These are phyloP conservation scores for Lordiphosa andalusiaca DNA, from an alignment of 2,888 invertebrate genomes.

Conservation along the genomic window DNA sequence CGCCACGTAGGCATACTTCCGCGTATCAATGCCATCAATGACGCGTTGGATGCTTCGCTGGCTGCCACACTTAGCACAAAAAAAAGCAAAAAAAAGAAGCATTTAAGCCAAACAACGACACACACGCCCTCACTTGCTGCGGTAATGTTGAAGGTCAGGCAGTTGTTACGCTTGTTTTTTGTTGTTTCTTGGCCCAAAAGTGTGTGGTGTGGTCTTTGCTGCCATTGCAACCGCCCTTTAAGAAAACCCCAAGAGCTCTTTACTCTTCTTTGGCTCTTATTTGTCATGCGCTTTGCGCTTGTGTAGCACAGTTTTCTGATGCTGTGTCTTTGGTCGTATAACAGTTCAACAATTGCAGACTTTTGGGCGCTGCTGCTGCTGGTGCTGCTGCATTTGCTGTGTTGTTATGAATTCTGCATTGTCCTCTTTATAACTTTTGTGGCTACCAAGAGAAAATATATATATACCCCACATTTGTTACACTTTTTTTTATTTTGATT, in stretches of 20 bases:
- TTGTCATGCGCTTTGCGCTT: slow-evolving; percentile 49
- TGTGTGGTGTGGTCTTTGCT: slow-evolving; percentile 23
- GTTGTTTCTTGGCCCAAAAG: slow-evolving; percentile 20
- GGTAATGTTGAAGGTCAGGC: slow-evolving; percentile 70
- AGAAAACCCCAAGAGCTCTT: slow-evolving; percentile 2
- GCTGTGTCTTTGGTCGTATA: slow-evolving; percentile 48
- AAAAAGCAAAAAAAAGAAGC: slow-evolving; percentile 37
- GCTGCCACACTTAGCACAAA: slow-evolving; percentile 43
- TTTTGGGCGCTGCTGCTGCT: slow-evolving; percentile 52
- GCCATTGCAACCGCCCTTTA: slow-evolving; percentile 42
- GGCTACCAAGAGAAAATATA: slow-evolving; percentile 27
- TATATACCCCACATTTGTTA: slow-evolving; percentile 36
- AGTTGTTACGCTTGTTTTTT: slow-evolving; percentile 47
- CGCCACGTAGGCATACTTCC: slow-evolving; percentile 55
- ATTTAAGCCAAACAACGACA: slow-evolving; percentile 59
- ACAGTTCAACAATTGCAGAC: slow-evolving; percentile 68
- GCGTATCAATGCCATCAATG: slow-evolving; percentile 49
- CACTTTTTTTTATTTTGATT: slow-evolving; percentile 42
- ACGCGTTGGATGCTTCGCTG: slow-evolving; percentile 27
- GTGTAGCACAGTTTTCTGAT: slow-evolving; percentile 28
- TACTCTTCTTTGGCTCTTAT: slow-evolving; percentile 18
- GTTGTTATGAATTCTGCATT: slow-evolving; percentile 21
- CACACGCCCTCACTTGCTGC: slow-evolving; percentile 23
- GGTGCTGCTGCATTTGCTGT: slow-evolving; percentile 8
- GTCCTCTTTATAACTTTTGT: slow-evolving; percentile 34